Percentiles rank a stretch among this genome's conserved stretches.
phyloP scores from a whole-genome alignment of 2,113 vertebrate genomes.

The Arenaria interpres region DNA sequence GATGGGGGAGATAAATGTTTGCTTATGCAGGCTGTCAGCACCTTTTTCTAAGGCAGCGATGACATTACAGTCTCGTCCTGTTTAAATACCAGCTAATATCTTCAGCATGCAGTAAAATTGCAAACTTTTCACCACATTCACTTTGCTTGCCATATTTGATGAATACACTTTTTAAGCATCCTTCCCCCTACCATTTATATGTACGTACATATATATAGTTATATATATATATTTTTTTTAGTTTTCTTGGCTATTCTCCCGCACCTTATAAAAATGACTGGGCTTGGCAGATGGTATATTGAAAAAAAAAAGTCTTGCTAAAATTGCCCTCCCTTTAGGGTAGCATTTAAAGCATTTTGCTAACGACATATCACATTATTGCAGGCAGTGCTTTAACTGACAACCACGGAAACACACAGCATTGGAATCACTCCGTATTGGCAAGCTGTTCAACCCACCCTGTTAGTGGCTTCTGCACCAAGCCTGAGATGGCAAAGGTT shows the following conservation, averaged over 20 bases:
- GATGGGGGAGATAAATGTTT: neutral
- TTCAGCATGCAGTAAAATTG: constrained; percentile 10
- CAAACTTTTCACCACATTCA: constrained; percentile 15
- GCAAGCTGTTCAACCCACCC: neutral
- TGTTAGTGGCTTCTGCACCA: neutral
- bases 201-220: neutral
- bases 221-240: neutral
- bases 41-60: neutral
- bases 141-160: constrained; percentile 27
- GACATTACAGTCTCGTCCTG: neutral
- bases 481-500: neutral
- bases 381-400: neutral
- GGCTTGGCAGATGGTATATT: constrained; percentile 2
- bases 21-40: constrained; percentile 54
- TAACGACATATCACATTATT: neutral
- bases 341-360: neutral
- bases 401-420: neutral
- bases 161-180: neutral
- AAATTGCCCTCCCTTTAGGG: neutral
- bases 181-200: neutral
- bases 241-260: constrained; percentile 28
- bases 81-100: neutral
- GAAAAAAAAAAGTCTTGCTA: neutral
- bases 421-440: neutral
- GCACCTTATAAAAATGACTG: neutral